Conservation (phyloP, 64 coral and sea anemone genomes). For the Montipora cactus region DNA sequence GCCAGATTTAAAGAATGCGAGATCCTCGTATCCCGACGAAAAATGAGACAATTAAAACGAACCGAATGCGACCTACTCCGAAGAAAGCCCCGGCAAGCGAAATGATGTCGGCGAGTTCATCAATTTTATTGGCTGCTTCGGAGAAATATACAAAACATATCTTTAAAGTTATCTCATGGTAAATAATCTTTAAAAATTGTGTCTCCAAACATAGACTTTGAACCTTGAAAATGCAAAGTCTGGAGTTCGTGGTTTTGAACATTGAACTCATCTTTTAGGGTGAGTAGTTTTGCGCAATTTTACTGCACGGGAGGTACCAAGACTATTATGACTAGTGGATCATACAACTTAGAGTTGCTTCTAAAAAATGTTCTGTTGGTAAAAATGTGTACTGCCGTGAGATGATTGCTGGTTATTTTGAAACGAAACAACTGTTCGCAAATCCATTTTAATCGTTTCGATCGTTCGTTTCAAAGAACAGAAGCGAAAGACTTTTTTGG, state of each 20-base stretch:
- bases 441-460: too few species aligned
- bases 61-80: neutral
- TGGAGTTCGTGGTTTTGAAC: too few species aligned
- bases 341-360: neutral
- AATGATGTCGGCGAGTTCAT: too few species aligned
- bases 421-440: neutral
- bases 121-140: constrained; percentile 11
- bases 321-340: neutral
- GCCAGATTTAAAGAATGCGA: neutral
- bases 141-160: neutral
- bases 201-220: neutral
- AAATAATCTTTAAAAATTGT: neutral
- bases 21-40: neutral
- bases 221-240: neutral
- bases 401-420: neutral
- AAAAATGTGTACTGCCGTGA: neutral
- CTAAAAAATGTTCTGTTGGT: neutral
- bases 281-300: neutral
- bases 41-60: neutral
- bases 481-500: too few species aligned
- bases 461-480: too few species aligned
- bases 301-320: neutral
- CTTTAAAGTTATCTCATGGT: neutral
- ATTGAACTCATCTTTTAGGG: too few species aligned
- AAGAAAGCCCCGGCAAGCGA: neutral